These are phyloP conservation scores for Imbricaverruca yamaguchii DNA, from an alignment of 2,888 invertebrate species.

Conservation along the genomic window DNA sequence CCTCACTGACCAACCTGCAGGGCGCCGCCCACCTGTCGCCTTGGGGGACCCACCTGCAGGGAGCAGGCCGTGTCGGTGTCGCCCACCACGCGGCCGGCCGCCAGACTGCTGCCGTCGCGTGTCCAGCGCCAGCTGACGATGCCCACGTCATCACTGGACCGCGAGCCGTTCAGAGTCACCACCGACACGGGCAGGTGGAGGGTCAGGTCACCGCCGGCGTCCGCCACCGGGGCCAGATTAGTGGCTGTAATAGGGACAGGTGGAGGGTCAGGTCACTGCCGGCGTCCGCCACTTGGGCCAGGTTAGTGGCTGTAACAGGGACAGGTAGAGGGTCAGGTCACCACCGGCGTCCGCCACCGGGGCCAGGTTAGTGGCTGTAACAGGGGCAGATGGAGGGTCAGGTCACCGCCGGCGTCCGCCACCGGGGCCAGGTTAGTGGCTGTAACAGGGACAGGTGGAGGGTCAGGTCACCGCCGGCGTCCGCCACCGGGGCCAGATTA, in stretches of 20 bases:
- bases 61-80: conserved; percentile 67
- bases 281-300: conserved; percentile 77
- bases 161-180: conserved; percentile 72
- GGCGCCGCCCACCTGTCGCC: too few species aligned
- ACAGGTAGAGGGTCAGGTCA: conserved; percentile 44
- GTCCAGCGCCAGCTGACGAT: conserved; percentile 79
- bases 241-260: conserved; percentile 64
- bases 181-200: conserved; percentile 66
- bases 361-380: conserved; percentile 75
- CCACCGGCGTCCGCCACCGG: conserved; percentile 85
- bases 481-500: conserved; percentile 80
- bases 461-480: conserved; percentile 77
- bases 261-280: conserved; percentile 73
- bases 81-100: conserved; percentile 72
- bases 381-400: too few species aligned
- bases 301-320: conserved; percentile 64
- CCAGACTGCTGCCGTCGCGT: conserved; percentile 60
- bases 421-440: conserved; percentile 82
- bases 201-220: conserved; percentile 77
- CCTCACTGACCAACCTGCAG: too few species aligned
- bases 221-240: conserved; percentile 80
- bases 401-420: conserved; percentile 79
- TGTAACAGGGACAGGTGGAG: conserved; percentile 63
- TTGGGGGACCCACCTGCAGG: conserved; percentile 52
- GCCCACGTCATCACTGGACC: conserved; percentile 77